Conservation (phyloP, 2,888 invertebrate species). For the Gisinianus flammeolus region DNA sequence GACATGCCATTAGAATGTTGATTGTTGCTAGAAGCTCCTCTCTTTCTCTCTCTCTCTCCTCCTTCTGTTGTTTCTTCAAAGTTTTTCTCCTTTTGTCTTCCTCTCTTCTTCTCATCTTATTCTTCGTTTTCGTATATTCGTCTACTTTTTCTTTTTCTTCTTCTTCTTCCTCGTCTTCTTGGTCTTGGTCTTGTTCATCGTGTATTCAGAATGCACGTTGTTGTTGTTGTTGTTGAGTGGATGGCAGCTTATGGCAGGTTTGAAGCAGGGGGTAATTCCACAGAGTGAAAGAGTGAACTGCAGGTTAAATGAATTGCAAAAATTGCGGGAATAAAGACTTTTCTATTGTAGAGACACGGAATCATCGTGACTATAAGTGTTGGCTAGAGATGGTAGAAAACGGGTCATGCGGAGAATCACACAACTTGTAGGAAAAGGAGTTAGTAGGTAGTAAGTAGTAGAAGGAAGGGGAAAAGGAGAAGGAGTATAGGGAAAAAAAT, state of each 20-base stretch:
- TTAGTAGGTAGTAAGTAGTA: too few species aligned
- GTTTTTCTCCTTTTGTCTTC: background rate
- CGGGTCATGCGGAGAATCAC: too few species aligned
- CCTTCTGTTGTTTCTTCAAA: background rate
- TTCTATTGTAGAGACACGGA: background rate
- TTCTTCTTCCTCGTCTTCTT: background rate
- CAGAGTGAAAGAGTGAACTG: constrained; percentile 13
- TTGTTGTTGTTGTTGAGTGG: background rate
- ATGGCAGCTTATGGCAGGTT: constrained; percentile 29
- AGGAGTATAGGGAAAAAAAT: constrained; percentile 7
- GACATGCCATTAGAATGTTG: constrained; percentile 39
- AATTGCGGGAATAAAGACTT: constrained; percentile 30
- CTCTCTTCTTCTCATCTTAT: background rate
- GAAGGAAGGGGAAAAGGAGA: background rate
- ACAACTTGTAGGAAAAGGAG: too few species aligned
- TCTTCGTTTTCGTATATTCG: background rate
- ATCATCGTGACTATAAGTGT: constrained; percentile 16
- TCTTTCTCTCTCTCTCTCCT: background rate
- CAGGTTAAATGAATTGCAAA: constrained; percentile 37
- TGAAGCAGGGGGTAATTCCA: constrained; percentile 18
- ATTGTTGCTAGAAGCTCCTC: constrained; percentile 29
- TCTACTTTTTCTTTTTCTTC: background rate
- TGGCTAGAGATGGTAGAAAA: too few species aligned
- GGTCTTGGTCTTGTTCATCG: background rate
- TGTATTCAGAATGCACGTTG: background rate